A percentile compares a stretch with the other conserved stretches of the same genome.
Evolutionary conservation across 2,797 vertebrate genomes (phyloP).

Genomic region (Phoxinus dragarum): DNA sequence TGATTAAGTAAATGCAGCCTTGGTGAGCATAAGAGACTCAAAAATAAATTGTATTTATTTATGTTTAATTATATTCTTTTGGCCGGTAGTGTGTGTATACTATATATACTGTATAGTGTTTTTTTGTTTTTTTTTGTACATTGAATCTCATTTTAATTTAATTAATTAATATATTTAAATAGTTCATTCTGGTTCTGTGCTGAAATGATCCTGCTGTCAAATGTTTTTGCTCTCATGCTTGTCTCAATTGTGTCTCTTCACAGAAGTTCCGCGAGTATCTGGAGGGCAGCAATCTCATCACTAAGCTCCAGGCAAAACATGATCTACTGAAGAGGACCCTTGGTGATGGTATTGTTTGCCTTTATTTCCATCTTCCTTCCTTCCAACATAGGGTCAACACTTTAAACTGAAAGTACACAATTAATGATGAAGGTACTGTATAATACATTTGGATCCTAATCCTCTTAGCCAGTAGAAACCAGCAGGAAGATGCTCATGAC

Average conservation of each 20-base stretch:
- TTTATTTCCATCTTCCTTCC: background rate
- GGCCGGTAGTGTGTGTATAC: background rate
- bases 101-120: too few species aligned
- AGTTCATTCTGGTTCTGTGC: background rate
- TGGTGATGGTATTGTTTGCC: conserved; percentile 85
- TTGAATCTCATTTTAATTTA: background rate
- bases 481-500: background rate
- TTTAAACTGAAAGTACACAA: background rate
- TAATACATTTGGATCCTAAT: background rate
- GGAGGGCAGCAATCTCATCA: conserved; percentile 98
- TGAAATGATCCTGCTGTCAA: background rate
- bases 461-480: background rate
- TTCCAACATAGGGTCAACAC: background rate
- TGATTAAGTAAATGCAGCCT: background rate
- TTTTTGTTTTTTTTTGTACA: too few species aligned
- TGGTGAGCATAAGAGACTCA: background rate
- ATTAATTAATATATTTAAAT: background rate
- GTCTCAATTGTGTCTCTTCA: conserved; percentile 68
- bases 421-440: background rate
- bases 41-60: too few species aligned
- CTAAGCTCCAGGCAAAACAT: conserved; percentile 98
- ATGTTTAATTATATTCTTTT: background rate
- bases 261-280: conserved; percentile 99
- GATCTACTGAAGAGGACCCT: conserved; percentile 94
- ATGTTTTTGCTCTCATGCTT: conserved; percentile 10